Evolutionary conservation across 2,113 vertebrate genomes (phyloP).

Genomic region (Pica pica): DNA sequence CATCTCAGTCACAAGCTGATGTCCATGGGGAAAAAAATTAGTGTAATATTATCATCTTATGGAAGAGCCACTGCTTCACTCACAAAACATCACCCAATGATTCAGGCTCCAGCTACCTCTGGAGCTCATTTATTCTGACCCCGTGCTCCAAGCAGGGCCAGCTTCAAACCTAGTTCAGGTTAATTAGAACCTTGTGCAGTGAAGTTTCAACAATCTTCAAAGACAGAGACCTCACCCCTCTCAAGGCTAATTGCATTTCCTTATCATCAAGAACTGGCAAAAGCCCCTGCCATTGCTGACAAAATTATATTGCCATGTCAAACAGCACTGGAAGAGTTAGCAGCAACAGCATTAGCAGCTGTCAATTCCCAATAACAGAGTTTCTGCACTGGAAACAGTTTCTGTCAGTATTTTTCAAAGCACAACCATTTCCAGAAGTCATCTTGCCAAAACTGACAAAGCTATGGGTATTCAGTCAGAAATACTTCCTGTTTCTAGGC

Average conservation of each 20-base stretch:
- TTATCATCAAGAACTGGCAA: background rate
- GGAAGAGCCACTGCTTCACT: background rate
- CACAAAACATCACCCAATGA: background rate
- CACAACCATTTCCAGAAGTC: background rate
- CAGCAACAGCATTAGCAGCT: background rate
- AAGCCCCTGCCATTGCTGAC: background rate
- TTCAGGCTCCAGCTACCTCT: background rate
- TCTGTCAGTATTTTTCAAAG: background rate
- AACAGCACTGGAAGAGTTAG: background rate
- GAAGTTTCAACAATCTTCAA: background rate
- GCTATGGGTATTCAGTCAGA: background rate
- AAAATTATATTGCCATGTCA: background rate
- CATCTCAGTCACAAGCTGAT: background rate
- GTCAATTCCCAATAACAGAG: background rate
- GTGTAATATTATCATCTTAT: background rate
- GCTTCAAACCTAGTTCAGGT: background rate
- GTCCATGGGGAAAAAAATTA: background rate
- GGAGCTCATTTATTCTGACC: background rate
- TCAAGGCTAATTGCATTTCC: background rate
- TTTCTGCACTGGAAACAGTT: background rate
- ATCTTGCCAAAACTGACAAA: background rate
- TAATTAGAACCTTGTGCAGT: background rate
- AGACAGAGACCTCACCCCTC: background rate
- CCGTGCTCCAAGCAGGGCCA: background rate
- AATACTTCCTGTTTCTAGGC: background rate